Conservation (phyloP, 2,113 vertebrate species). For the Calyptommatus sinebrachiatus region DNA sequence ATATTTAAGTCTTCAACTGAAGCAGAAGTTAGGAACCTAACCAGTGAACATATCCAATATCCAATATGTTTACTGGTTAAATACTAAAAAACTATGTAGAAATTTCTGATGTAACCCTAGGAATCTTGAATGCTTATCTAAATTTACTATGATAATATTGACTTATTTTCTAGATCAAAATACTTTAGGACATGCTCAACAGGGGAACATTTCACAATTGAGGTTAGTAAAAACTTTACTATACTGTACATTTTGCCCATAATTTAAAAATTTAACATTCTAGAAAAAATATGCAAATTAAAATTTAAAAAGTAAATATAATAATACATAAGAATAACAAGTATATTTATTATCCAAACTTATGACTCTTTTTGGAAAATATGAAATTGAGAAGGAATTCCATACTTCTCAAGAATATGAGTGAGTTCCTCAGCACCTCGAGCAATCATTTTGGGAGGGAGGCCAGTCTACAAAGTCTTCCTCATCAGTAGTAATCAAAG, state of each 20-base stretch:
- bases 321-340: too few species aligned
- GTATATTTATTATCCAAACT: neutral
- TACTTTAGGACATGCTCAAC: slow-evolving; percentile 78
- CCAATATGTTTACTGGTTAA: neutral
- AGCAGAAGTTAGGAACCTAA: neutral
- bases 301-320: neutral
- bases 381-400: neutral
- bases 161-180: slow-evolving; percentile 74
- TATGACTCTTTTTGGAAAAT: neutral
- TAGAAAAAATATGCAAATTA: neutral
- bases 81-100: neutral
- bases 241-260: neutral
- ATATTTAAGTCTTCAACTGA: neutral
- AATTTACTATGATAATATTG: neutral
- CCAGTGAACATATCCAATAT: too few species aligned
- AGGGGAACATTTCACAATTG: slow-evolving; percentile 81
- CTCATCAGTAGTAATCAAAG: too few species aligned
- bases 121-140: neutral
- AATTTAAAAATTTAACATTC: neutral
- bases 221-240: slow-evolving; percentile 63
- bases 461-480: too few species aligned
- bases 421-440: neutral
- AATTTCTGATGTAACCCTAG: neutral
- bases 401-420: neutral
- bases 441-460: too few species aligned